Evolutionary conservation across 2,797 vertebrate genomes (phyloP).

Genomic region (Apogon hyalosoma): DNA sequence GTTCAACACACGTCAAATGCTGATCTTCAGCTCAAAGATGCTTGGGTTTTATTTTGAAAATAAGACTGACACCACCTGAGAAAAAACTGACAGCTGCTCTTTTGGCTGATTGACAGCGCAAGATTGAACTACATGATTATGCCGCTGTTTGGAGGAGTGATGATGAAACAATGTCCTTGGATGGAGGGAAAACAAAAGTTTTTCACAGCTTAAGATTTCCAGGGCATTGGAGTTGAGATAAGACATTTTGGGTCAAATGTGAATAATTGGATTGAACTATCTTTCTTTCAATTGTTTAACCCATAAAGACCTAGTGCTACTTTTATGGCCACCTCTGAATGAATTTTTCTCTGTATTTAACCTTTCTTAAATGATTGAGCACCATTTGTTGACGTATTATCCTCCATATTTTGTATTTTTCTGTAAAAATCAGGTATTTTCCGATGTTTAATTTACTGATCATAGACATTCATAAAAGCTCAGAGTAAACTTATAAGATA

Average conservation of each 20-base stretch:
- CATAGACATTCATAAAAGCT: too few relatives aligned
- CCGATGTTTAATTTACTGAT: too few relatives aligned
- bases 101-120: constrained; percentile 25
- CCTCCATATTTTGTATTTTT: too few relatives aligned
- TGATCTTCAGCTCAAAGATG: neutral
- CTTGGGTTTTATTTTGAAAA: constrained; percentile 15
- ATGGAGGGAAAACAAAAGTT: constrained; percentile 21
- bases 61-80: neutral
- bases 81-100: constrained; percentile 10
- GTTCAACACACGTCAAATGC: neutral
- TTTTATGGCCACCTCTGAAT: too few relatives aligned
- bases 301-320: too few relatives aligned
- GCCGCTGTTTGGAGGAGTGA: constrained; percentile 14
- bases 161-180: constrained; percentile 10
- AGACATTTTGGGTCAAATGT: neutral
- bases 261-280: neutral
- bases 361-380: too few relatives aligned
- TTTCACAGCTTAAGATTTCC: neutral
- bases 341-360: too few relatives aligned
- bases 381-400: too few relatives aligned
- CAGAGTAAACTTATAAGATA: too few relatives aligned
- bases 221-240: neutral
- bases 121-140: constrained; percentile 21
- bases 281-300: too few relatives aligned
- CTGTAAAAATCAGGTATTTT: too few relatives aligned